Evolutionary conservation across 53 echinoderm and acorn worm genomes (phyloP).

Genomic region (Glandiceps talaboti): DNA sequence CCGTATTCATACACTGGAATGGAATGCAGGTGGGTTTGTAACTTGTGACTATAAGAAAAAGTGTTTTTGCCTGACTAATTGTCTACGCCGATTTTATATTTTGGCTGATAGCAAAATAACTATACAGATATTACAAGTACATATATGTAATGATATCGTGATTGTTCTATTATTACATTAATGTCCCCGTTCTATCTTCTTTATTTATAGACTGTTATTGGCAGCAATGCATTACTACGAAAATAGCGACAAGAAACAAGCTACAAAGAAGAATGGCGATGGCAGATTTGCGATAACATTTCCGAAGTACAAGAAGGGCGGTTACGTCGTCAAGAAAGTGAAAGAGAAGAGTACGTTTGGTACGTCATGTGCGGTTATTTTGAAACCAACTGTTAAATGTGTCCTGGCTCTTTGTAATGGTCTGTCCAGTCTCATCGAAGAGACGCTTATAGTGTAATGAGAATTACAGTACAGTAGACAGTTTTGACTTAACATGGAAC

Average conservation of each 20-base stretch:
- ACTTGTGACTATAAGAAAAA: neutral
- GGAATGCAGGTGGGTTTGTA: slow-evolving; percentile 35
- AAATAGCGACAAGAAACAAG: slow-evolving; percentile 26
- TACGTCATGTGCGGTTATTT: too few relatives aligned
- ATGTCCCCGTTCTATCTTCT: too few relatives aligned
- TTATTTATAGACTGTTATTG: slow-evolving; percentile 20
- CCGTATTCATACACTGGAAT: slow-evolving; percentile 35
- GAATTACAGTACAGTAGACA: too few relatives aligned
- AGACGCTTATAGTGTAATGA: too few relatives aligned
- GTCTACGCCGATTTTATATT: neutral
- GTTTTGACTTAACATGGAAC: too few relatives aligned
- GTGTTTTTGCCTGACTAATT: neutral
- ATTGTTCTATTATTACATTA: too few relatives aligned
- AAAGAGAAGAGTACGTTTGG: neutral
- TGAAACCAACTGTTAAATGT: too few relatives aligned
- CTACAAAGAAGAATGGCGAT: slow-evolving; percentile 6
- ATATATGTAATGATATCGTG: too few relatives aligned
- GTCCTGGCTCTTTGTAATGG: too few relatives aligned
- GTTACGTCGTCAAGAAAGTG: neutral
- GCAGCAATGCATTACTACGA: slow-evolving; percentile 38
- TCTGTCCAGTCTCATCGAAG: too few relatives aligned
- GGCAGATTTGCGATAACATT: slow-evolving; percentile 6
- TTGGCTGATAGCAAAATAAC: too few relatives aligned
- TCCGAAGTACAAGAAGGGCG: slow-evolving; percentile 25
- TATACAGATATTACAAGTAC: too few relatives aligned